Base-by-base conservation (phyloP, 2,888 invertebrate species). In the Encarsia formosa region DNA sequence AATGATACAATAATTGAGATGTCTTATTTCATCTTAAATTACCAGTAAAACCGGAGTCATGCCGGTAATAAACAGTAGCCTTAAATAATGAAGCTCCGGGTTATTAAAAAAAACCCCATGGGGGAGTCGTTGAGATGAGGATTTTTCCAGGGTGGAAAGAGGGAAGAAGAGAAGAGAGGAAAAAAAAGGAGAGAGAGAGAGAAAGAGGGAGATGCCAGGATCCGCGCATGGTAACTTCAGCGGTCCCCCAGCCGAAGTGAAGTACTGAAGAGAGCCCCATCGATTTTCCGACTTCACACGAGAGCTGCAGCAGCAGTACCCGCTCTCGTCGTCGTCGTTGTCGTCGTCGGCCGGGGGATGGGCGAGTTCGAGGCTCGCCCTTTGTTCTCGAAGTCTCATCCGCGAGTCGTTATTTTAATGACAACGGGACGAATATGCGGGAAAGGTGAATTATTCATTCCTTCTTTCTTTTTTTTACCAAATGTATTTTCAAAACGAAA, bases 221-320 rank as follows among this genome's bases (percentile, higher is more conserved):
- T 50, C n/a, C 47, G 54, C 54, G 54, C 54, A 54, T 54, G 54
- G n/a, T 50, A 40, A 54, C 54, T 54, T 54, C 54, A 49, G 15
- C 9, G n/a, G 37, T 9, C 29, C 49, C 26, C 40, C 38, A n/a
- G n/a, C 29, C 52, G 49, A 52, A 52, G 56, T 52, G 35, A 56
- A 56, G 56, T 26, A 26, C 8, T 52, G 56, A 56, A 56, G 56
- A n/a, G n/a, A 49, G 52, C 56, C 49, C 37, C 52, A 56, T 56
- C 52, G 56, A 56, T 56, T 56, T 56, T 56, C 56, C 56, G 56
- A 56, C 56, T 56, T 56, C 56, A 44, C 56, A 46, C 48, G 52
- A 46, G 22, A 42, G 38, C 15, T 23, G 24, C 35, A 6, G 15
- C 24, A 16, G 23, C 47, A 29, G 34, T 38, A 18, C 20, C 20